These are phyloP conservation scores for Adelosebastes latens DNA, from an alignment of 2,797 vertebrate species.

Conservation along the genomic window DNA sequence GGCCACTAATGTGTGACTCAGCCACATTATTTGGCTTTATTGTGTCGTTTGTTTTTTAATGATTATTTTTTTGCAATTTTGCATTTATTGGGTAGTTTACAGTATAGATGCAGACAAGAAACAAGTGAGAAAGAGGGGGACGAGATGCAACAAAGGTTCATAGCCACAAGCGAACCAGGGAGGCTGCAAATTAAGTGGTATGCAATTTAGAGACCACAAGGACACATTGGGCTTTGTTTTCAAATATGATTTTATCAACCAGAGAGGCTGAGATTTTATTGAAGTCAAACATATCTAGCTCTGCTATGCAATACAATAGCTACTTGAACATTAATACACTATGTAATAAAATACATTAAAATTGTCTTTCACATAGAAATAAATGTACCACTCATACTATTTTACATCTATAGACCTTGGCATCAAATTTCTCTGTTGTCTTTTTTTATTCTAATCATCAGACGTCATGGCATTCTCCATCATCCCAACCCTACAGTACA, in stretches of 20 bases:
- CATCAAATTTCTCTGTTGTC: neutral
- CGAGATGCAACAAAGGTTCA: neutral
- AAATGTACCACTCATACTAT: neutral
- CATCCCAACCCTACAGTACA: neutral
- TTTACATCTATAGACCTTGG: neutral
- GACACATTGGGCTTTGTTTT: neutral
- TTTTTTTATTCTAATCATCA: neutral
- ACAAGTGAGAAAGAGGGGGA: neutral
- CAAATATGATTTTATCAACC: neutral
- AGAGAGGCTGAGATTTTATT: neutral
- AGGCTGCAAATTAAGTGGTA: neutral
- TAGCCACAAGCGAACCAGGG: neutral
- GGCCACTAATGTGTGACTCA: neutral
- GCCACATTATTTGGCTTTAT: neutral
- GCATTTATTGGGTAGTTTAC: neutral
- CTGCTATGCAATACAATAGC: neutral
- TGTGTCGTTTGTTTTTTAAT: neutral
- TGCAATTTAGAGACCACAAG: neutral
- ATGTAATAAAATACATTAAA: neutral
- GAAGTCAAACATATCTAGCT: neutral
- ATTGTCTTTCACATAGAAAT: neutral
- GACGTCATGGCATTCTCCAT: neutral
- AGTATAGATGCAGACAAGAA: neutral
- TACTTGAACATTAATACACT: neutral
- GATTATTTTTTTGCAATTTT: neutral